A percentile compares a stretch with the other conserved stretches of the same genome.
Evolutionary conservation across 2,113 vertebrate species (phyloP).

Genomic region (Machaerirhynchus nigripectus): DNA sequence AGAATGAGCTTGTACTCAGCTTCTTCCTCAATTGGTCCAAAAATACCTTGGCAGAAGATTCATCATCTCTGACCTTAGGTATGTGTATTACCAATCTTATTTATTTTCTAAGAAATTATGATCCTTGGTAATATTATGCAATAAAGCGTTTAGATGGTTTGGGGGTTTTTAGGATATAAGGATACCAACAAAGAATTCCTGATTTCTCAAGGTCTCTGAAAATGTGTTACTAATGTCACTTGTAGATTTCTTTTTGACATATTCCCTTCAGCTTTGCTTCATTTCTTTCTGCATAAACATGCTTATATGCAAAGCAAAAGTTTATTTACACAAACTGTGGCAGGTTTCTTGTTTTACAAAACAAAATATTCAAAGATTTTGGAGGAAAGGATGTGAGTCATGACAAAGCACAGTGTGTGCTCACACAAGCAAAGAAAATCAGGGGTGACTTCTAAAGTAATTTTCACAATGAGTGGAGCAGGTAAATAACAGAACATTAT

Average conservation of each 20-base stretch:
- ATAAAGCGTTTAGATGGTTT: not conserved
- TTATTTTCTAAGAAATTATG: not conserved
- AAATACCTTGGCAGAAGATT: not conserved
- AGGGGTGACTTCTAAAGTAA: not conserved
- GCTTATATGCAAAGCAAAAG: not conserved
- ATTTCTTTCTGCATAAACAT: not conserved
- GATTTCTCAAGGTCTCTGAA: not conserved
- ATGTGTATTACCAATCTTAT: constrained; percentile 12
- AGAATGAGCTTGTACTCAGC: constrained; percentile 83
- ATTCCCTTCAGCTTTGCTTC: not conserved
- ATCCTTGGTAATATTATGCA: not conserved
- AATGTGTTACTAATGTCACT: not conserved
- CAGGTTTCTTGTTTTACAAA: not conserved
- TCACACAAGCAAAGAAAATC: not conserved
- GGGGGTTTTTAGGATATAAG: not conserved
- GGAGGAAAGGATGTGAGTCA: not conserved
- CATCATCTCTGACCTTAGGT: not conserved
- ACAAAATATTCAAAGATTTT: not conserved
- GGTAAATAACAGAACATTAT: constrained; percentile 49
- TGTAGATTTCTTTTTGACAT: not conserved
- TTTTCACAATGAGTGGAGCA: constrained; percentile 16
- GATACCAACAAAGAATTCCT: not conserved
- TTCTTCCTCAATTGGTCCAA: constrained; percentile 82
- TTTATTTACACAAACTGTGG: not conserved
- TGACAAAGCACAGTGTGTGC: not conserved